phyloP scores from a whole-genome alignment of 2,797 vertebrate species.

The Chaetophractus vellerosus region DNA sequence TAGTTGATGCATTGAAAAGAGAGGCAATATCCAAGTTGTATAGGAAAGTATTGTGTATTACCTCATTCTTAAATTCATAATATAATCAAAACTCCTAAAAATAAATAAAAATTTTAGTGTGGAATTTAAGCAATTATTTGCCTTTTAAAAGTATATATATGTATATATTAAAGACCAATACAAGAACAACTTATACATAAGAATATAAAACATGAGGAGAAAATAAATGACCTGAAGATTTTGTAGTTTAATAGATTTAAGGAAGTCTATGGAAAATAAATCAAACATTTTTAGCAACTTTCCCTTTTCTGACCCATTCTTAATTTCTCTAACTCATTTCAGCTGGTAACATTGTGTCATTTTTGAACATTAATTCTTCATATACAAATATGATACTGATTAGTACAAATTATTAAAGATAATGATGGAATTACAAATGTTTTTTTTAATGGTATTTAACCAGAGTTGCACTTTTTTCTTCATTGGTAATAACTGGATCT shows the following conservation, averaged over 20 bases:
- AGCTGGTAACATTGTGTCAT: background rate
- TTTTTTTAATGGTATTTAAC: background rate
- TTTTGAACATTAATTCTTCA: constrained; percentile 29
- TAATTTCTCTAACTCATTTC: background rate
- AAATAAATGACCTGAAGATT: background rate
- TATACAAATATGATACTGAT: background rate
- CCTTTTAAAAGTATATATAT: constrained; percentile 48
- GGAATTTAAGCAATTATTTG: constrained; percentile 31
- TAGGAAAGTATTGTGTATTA: constrained; percentile 9
- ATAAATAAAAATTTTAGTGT: background rate
- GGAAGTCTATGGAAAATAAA: constrained; percentile 52
- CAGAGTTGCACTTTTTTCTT: background rate
- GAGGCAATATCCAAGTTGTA: background rate
- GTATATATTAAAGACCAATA: background rate
- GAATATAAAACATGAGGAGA: background rate
- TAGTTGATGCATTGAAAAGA: background rate
- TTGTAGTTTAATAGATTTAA: constrained; percentile 23
- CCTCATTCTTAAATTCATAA: background rate
- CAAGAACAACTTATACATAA: background rate
- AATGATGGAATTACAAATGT: background rate
- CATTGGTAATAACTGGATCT: background rate
- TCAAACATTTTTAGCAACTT: background rate
- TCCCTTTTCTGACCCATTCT: background rate
- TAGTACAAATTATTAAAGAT: constrained; percentile 39
- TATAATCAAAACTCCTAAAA: constrained; percentile 47